Conservation (phyloP, 2,888 invertebrate species). For the Perdita meconis region DNA sequence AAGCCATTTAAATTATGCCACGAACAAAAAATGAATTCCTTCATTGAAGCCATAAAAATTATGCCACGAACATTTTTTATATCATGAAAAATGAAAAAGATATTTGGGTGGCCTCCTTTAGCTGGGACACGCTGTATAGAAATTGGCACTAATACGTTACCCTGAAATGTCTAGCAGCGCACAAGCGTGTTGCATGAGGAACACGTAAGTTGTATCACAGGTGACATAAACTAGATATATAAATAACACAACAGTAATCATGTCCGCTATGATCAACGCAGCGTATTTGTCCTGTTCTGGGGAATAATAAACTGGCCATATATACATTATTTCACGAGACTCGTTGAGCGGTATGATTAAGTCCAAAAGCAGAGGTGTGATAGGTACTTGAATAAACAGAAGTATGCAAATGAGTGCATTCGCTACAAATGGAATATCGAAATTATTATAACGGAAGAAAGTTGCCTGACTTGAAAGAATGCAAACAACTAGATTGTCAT, state of each 20-base stretch:
- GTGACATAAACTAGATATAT: neutral
- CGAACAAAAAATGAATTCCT: too few relatives aligned
- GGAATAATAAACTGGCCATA: slow-evolving; percentile 16
- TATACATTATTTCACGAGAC: neutral
- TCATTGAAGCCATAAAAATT: too few relatives aligned
- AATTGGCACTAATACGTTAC: slow-evolving; percentile 2
- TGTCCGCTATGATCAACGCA: neutral
- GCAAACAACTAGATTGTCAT: too few relatives aligned
- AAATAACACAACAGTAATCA: neutral
- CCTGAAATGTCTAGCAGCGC: slow-evolving; percentile 9
- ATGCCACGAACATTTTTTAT: too few relatives aligned
- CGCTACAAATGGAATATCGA: neutral
- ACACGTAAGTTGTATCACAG: slow-evolving; percentile 21
- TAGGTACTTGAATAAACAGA: neutral
- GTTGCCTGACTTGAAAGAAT: neutral
- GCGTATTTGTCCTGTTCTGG: slow-evolving; percentile 1
- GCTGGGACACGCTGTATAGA: neutral
- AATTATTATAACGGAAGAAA: neutral
- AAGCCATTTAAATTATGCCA: too few relatives aligned
- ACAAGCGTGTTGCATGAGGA: slow-evolving; percentile 24
- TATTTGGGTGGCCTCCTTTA: too few relatives aligned
- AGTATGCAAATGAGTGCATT: neutral
- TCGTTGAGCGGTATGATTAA: slow-evolving; percentile 11
- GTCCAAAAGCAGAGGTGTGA: slow-evolving; percentile 9
- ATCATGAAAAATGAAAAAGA: too few relatives aligned